phyloP scores from a whole-genome alignment of 1,140 invertebrate species.

The Vollenhovia emeryi region DNA sequence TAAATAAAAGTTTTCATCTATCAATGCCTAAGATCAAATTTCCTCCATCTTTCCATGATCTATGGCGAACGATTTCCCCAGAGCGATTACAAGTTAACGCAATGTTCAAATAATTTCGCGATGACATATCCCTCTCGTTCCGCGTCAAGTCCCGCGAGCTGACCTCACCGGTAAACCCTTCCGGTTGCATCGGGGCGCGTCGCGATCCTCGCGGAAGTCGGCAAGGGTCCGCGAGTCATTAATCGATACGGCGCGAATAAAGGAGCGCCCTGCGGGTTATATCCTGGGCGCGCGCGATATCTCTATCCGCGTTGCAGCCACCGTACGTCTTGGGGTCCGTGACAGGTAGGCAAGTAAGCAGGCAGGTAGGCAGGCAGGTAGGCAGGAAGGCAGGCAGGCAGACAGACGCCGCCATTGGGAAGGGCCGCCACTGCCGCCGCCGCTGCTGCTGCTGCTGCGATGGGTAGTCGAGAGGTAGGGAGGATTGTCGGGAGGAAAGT shows the following conservation, averaged over 20 bases:
- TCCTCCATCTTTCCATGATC: not conserved
- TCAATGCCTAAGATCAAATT: not conserved
- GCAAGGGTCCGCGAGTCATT: conserved; percentile 74
- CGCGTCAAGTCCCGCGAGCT: not conserved
- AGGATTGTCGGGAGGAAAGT: conserved; percentile 61
- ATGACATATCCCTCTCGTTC: not conserved
- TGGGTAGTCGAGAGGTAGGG: conserved; percentile 38
- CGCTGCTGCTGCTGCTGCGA: conserved; percentile 17
- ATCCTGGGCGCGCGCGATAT: conserved; percentile 75
- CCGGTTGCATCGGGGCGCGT: conserved; percentile 12
- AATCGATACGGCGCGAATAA: conserved; percentile 78
- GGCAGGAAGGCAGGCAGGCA: conserved; percentile 58
- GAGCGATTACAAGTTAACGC: not conserved
- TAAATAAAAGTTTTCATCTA: not conserved
- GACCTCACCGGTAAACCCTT: conserved; percentile 27
- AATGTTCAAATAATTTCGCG: conserved; percentile 8
- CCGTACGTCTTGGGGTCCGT: conserved; percentile 79
- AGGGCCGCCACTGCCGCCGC: conserved; percentile 33
- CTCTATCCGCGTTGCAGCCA: conserved; percentile 72
- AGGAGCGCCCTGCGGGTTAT: conserved; percentile 75
- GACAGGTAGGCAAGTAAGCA: conserved; percentile 72
- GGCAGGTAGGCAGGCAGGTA: conserved; percentile 31
- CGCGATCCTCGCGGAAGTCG: conserved; percentile 58
- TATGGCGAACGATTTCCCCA: not conserved
- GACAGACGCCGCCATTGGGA: conserved; percentile 62